These are phyloP conservation scores for Drosophila orosa DNA, from an alignment of 1,140 invertebrate species.

Conservation along the genomic window DNA sequence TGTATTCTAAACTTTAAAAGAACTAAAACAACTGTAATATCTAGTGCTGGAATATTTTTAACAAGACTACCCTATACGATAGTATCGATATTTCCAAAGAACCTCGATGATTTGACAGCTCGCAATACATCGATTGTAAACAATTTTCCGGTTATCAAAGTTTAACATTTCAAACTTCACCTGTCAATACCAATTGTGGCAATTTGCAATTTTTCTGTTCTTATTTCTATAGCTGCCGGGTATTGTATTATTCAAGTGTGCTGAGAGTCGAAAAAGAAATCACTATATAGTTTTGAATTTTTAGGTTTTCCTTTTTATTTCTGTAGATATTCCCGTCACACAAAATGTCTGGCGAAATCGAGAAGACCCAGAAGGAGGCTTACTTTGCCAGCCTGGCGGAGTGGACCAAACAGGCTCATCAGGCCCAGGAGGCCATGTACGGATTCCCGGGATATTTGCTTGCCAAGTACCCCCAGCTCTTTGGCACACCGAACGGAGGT, in stretches of 20 bases:
- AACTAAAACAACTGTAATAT: neutral
- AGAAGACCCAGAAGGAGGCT: slow-evolving; percentile 81
- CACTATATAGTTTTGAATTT: neutral
- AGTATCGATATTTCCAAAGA: too few relatives aligned
- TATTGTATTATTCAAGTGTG: neutral
- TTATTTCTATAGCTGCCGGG: neutral
- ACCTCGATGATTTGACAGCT: neutral
- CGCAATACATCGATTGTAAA: neutral
- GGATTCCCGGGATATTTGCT: slow-evolving; percentile 87
- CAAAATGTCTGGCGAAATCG: neutral
- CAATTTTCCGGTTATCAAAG: neutral
- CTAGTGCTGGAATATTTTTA: neutral
- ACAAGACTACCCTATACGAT: neutral
- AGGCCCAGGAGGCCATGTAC: slow-evolving; percentile 85
- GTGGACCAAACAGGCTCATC: slow-evolving; percentile 86
- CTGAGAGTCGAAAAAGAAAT: neutral
- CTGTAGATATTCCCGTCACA: neutral
- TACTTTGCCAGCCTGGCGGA: slow-evolving; percentile 85
- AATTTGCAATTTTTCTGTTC: neutral
- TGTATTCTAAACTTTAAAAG: neutral
- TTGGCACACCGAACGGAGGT: slow-evolving; percentile 55
- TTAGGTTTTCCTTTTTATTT: neutral
- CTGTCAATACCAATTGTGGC: neutral
- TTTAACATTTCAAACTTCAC: neutral
- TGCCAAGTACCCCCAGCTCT: slow-evolving; percentile 85